phyloP scores from a whole-genome alignment of 2,888 invertebrate genomes.

The Agrochola litura region DNA sequence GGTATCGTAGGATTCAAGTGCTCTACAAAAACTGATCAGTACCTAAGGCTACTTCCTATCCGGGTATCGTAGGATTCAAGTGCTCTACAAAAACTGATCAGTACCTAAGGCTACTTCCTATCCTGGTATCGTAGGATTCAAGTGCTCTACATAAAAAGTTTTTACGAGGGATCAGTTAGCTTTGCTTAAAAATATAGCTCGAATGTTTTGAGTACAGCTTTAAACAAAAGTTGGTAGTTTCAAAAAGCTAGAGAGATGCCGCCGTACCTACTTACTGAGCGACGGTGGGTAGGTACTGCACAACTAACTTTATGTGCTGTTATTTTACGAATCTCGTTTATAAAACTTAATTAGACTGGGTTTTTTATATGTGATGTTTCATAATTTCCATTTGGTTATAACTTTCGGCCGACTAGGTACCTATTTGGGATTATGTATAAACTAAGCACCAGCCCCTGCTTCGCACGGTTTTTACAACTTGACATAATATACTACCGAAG shows the following conservation, averaged over 20 bases:
- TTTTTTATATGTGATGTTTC: conserved; percentile 11
- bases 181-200: background rate
- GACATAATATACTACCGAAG: too few species aligned
- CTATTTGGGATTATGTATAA: background rate
- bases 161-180: background rate
- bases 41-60: too few species aligned
- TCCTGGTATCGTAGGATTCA: too few species aligned
- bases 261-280: background rate
- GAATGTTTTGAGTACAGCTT: too few species aligned
- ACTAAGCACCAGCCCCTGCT: background rate
- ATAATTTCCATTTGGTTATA: conserved; percentile 5
- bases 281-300: background rate
- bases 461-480: background rate
- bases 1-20: too few species aligned
- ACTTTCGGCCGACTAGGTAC: background rate
- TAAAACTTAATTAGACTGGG: conserved; percentile 15
- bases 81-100: too few species aligned
- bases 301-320: conserved; percentile 6
- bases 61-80: too few species aligned
- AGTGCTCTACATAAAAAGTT: background rate
- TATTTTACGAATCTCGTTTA: conserved; percentile 22
- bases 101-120: too few species aligned
- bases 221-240: conserved; percentile 29
- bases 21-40: too few species aligned
- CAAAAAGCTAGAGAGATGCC: conserved; percentile 19